These are phyloP conservation scores for Sabellastarte sp. DNA, from an alignment of 2,888 invertebrate genomes.

Conservation along the genomic window DNA sequence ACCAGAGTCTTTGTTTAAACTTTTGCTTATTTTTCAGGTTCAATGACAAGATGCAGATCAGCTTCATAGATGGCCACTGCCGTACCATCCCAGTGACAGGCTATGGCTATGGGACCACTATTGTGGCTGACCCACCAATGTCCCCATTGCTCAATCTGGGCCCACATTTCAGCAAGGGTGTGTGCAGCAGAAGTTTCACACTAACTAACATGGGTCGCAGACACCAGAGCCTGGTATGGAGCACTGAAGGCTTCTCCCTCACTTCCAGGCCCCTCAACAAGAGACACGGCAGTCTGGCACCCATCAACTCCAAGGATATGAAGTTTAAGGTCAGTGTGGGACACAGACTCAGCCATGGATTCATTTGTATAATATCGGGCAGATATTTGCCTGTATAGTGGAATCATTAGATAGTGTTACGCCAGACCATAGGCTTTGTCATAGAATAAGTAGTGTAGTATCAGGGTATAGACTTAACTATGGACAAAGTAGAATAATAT, in stretches of 20 bases:
- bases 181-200: slow-evolving; percentile 44
- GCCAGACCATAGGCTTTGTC: no score
- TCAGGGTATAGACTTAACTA: no score
- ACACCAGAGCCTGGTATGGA: slow-evolving; percentile 59
- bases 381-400: no score
- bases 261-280: slow-evolving; percentile 37
- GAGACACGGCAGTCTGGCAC: slow-evolving; percentile 21
- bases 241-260: slow-evolving; percentile 53
- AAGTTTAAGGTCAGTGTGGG: slow-evolving; percentile 40
- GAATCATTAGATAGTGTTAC: no score
- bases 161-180: slow-evolving; percentile 63
- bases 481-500: no score
- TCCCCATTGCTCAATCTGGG: slow-evolving; percentile 67
- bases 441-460: no score
- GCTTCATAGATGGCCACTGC: slow-evolving; percentile 59
- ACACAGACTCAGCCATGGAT: no score
- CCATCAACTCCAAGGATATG: slow-evolving; percentile 46
- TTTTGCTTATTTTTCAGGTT: slow-evolving; percentile 47
- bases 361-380: no score
- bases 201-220: slow-evolving; percentile 58
- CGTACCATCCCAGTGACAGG: slow-evolving; percentile 63
- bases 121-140: slow-evolving; percentile 67
- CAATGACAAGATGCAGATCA: slow-evolving; percentile 56
- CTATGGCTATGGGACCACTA: slow-evolving; percentile 69
- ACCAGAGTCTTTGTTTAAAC: no score